phyloP scores from a whole-genome alignment of 2,888 invertebrate species.

The Trissoscelio sp. region DNA sequence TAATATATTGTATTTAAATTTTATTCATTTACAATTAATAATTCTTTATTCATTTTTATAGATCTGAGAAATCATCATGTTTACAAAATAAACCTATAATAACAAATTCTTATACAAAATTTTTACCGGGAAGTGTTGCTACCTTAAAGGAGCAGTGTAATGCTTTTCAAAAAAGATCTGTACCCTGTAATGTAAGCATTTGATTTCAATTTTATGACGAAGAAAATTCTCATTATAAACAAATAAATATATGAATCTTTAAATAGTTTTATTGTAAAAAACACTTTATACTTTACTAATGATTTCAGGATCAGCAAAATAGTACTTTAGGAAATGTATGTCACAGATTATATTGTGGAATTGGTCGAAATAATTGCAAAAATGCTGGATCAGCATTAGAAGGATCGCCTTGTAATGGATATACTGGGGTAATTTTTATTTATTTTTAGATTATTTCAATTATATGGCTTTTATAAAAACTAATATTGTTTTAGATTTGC shows the following conservation, averaged over 20 bases:
- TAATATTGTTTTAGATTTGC: not conserved
- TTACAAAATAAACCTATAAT: slow-evolving; percentile 22
- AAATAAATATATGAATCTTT: not conserved
- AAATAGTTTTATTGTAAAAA: not conserved
- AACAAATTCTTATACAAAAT: slow-evolving; percentile 16
- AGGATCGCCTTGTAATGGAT: slow-evolving; percentile 10
- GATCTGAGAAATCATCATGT: slow-evolving; percentile 5
- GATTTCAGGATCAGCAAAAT: not conserved
- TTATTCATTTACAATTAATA: no score
- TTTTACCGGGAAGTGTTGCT: slow-evolving; percentile 33
- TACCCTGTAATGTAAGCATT: slow-evolving; percentile 30
- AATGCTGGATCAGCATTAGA: slow-evolving; percentile 1
- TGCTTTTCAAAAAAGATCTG: slow-evolving; percentile 3
- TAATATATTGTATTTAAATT: not conserved
- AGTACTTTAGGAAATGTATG: not conserved
- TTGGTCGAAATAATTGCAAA: not conserved
- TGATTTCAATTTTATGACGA: not conserved
- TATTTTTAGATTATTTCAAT: not conserved
- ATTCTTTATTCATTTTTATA: no score
- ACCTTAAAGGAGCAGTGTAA: slow-evolving; percentile 33
- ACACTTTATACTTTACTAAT: not conserved
- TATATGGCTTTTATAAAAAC: not conserved
- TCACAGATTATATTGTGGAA: slow-evolving; percentile 8
- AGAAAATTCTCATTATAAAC: not conserved
- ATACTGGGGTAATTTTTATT: slow-evolving; percentile 6